phyloP scores from a whole-genome alignment of 2,113 vertebrate species.

The Propithecus coquereli region DNA sequence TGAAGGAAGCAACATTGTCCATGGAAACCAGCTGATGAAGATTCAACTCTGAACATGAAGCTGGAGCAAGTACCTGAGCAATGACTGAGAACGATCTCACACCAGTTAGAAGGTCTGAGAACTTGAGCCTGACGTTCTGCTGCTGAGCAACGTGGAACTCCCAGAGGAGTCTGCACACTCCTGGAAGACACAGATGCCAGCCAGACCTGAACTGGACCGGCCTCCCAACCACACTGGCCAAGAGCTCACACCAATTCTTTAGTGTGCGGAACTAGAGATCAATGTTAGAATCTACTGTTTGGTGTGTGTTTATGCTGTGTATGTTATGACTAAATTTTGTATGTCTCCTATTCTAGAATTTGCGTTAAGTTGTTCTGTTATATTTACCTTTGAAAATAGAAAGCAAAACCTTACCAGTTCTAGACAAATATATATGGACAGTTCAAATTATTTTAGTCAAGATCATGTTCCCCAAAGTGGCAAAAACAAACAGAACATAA shows the following conservation, averaged over 20 bases:
- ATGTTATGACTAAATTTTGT: background rate
- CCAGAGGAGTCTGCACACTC: background rate
- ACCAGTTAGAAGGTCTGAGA: background rate
- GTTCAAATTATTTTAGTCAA: background rate
- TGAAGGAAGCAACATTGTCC: background rate
- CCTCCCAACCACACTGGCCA: background rate
- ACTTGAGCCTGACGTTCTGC: background rate
- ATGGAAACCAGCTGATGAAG: background rate
- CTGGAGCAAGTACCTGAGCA: background rate
- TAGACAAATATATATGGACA: background rate
- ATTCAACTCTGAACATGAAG: background rate
- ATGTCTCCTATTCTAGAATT: background rate
- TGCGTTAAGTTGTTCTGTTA: background rate
- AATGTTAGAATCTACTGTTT: background rate
- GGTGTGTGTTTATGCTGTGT: background rate
- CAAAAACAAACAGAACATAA: background rate
- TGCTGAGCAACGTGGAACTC: background rate
- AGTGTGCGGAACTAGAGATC: fast-evolving
- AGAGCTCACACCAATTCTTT: background rate
- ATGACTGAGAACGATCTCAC: background rate
- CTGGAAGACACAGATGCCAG: background rate
- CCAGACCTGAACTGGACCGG: no score
- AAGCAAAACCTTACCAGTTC: background rate
- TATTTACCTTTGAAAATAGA: background rate
- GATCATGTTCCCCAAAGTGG: background rate